Evolutionary conservation across 1,140 invertebrate species (phyloP).

Genomic region (Drosophila lacertosa): DNA sequence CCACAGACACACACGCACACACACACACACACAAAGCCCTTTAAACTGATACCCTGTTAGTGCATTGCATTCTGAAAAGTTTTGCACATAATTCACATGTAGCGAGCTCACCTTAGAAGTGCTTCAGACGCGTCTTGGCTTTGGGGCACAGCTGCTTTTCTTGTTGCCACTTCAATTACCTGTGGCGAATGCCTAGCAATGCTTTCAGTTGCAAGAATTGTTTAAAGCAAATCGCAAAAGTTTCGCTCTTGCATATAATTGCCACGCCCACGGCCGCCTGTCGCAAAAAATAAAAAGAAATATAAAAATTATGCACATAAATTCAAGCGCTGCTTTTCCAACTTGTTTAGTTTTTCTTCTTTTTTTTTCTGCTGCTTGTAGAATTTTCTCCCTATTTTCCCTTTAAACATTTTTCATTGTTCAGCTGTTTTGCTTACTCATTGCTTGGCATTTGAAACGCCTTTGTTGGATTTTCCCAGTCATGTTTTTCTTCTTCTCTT

Average conservation of each 20-base stretch:
- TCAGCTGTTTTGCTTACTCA: slow-evolving; percentile 46
- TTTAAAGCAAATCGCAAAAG: slow-evolving; percentile 43
- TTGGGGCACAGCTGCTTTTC: slow-evolving; percentile 12
- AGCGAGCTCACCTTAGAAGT: neutral
- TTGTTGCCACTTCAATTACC: slow-evolving; percentile 42
- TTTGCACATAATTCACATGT: slow-evolving; percentile 41
- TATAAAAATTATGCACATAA: slow-evolving; percentile 80
- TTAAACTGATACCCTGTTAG: slow-evolving; percentile 43
- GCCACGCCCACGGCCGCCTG: slow-evolving; percentile 50
- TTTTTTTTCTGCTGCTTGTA: slow-evolving; percentile 31
- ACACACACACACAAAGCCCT: neutral
- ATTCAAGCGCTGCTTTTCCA: slow-evolving; percentile 57
- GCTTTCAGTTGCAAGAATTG: slow-evolving; percentile 23
- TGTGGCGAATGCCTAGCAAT: slow-evolving; percentile 37
- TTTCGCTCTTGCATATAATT: slow-evolving; percentile 24
- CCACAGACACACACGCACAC: neutral
- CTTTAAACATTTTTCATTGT: slow-evolving; percentile 39
- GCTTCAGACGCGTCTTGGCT: neutral
- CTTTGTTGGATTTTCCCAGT: slow-evolving; percentile 54
- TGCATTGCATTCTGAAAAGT: slow-evolving; percentile 40
- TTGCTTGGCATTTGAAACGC: slow-evolving; percentile 55
- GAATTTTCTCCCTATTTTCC: slow-evolving; percentile 44
- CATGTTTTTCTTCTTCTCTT: slow-evolving; percentile 54
- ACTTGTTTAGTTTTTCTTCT: slow-evolving; percentile 60
- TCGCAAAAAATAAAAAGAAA: too few relatives aligned